Conservation (phyloP, 2,888 invertebrate genomes). For the Electrophaes corylata region DNA sequence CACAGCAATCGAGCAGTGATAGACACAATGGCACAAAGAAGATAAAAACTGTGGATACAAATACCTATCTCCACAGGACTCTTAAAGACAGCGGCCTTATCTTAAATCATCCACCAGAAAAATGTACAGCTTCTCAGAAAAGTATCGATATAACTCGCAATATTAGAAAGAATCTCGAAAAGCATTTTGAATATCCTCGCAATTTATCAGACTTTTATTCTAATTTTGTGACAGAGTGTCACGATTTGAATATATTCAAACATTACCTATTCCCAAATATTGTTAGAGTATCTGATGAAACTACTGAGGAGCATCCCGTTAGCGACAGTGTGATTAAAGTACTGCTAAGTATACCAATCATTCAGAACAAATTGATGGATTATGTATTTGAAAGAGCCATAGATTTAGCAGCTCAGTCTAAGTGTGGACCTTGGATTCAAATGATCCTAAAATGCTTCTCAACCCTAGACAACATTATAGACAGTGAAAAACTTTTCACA, state of each 20-base stretch:
- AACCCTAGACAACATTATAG: constrained; percentile 84
- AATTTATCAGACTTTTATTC: constrained; percentile 81
- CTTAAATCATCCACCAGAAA: constrained; percentile 63
- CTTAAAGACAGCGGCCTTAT: constrained; percentile 65
- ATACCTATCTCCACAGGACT: constrained; percentile 56
- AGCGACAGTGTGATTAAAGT: constrained; percentile 86
- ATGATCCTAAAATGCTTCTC: constrained; percentile 87
- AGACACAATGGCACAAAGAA: constrained; percentile 52
- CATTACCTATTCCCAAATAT: constrained; percentile 74
- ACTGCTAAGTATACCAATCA: constrained; percentile 84
- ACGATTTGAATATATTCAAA: constrained; percentile 50
- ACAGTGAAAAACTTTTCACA: constrained; percentile 85
- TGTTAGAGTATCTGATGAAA: constrained; percentile 56
- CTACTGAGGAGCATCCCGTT: constrained; percentile 56
- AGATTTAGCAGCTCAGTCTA: constrained; percentile 79
- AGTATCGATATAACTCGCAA: constrained; percentile 77
- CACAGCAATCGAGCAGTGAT: constrained; percentile 43
- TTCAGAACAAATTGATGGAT: constrained; percentile 85
- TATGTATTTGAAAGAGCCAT: constrained; percentile 86
- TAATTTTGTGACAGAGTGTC: constrained; percentile 51
- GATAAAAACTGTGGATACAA: constrained; percentile 44
- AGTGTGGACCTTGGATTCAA: constrained; percentile 81
- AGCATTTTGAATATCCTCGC: constrained; percentile 79
- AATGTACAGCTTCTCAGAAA: constrained; percentile 64
- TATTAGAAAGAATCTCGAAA: constrained; percentile 57